These are phyloP conservation scores for Marisa cornuarietis DNA, from an alignment of 1,140 invertebrate species.

Conservation along the genomic window DNA sequence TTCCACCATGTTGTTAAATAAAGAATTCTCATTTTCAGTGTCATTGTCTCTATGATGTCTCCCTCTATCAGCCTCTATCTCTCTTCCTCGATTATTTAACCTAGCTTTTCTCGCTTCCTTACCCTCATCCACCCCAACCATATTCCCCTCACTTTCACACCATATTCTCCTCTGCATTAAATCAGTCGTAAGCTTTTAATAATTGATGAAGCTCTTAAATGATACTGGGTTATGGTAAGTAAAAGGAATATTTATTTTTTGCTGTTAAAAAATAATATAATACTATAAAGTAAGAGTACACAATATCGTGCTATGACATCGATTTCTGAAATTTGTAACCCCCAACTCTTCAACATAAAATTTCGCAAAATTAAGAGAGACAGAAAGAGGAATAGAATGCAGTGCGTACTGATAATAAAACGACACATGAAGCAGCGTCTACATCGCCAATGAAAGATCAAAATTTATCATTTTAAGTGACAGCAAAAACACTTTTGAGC, in stretches of 20 bases:
- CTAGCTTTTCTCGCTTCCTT: too few relatives aligned
- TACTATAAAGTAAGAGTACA: not conserved
- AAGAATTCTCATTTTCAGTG: not conserved
- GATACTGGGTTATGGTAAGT: too few relatives aligned
- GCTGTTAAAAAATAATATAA: not conserved
- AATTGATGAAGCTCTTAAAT: too few relatives aligned
- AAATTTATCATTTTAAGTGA: too few relatives aligned
- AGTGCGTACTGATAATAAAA: too few relatives aligned
- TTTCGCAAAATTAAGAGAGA: too few relatives aligned
- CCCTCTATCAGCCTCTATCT: not conserved
- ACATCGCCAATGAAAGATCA: too few relatives aligned
- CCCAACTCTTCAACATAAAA: not conserved
- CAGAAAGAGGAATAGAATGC: too few relatives aligned
- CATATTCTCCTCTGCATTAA: not conserved
- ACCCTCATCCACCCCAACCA: too few relatives aligned
- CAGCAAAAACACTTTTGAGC: too few relatives aligned
- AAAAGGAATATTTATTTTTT: not conserved
- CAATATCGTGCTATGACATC: not conserved
- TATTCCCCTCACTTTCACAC: not conserved
- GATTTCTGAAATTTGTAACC: too few relatives aligned
- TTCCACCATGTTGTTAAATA: not conserved
- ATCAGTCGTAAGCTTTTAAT: not conserved
- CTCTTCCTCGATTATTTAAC: not conserved
- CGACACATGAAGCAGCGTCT: too few relatives aligned
- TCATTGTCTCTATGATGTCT: not conserved